Evolutionary conservation across 2,797 vertebrate species (phyloP).

Genomic region (Leptatherina wallacei): DNA sequence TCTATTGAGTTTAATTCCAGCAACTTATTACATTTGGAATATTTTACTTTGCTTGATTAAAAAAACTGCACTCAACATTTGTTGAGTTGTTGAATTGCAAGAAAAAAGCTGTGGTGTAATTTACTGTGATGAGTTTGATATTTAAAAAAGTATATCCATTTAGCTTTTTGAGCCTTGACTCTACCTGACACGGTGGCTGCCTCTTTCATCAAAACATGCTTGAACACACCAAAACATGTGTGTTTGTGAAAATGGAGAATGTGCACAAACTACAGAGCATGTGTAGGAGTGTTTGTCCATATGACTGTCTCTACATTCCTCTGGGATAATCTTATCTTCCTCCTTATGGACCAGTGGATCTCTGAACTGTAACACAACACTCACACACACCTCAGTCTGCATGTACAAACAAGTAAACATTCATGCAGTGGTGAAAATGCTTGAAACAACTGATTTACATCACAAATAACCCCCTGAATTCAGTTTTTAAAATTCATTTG

Average conservation of each 20-base stretch:
- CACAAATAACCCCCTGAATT: not conserved
- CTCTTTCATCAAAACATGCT: not conserved
- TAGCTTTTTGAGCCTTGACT: not conserved
- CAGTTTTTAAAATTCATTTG: not conserved
- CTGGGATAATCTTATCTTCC: conserved; percentile 81
- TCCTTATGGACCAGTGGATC: conserved; percentile 69
- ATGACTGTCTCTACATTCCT: conserved; percentile 73
- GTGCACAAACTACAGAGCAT: conserved; percentile 28
- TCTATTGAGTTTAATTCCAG: not conserved
- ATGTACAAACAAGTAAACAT: conserved; percentile 38
- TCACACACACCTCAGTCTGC: conserved; percentile 7
- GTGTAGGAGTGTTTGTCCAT: conserved; percentile 60
- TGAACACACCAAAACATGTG: conserved; percentile 14
- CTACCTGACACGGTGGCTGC: not conserved
- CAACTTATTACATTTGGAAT: not conserved
- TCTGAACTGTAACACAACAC: conserved; percentile 53
- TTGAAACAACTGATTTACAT: not conserved
- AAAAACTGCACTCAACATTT: not conserved
- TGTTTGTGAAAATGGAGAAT: conserved; percentile 20
- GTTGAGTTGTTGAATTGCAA: not conserved
- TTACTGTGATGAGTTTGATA: not conserved
- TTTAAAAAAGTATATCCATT: not conserved
- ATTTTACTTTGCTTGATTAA: not conserved
- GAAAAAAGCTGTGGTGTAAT: not conserved
- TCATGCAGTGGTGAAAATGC: not conserved